Base-by-base conservation (phyloP, 2,797 vertebrate genomes). In the Melanotaenia trifasciata region DNA sequence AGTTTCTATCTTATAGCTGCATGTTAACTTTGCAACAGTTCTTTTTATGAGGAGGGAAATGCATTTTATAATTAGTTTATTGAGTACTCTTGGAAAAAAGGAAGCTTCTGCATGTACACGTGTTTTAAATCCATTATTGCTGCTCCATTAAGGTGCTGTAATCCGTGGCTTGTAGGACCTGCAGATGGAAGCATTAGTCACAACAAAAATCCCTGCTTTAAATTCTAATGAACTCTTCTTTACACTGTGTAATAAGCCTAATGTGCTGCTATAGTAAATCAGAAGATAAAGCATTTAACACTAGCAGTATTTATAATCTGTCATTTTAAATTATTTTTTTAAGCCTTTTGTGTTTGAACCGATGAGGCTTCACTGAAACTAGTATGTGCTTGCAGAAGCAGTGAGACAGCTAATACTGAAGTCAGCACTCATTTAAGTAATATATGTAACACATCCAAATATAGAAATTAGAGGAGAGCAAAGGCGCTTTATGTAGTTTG, bases 191-290 rank as follows among this genome's bases (percentile, higher is more conserved):
- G 59, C 20, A 73, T 72, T 67, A 64, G 38, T 67, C 32, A 58
- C 2, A 32, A 47, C 30, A 53, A n/a, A 51, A 87, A 84, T 84
- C 69, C 33, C 63, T 60, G 62, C 51, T 83, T 38, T 57, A 20
- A 61, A 74, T 63, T 67, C 10, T 56, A 58, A 47, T 54, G 35
- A 72, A 24, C 50, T 51, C 43, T 72, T 73, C 59, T 79, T 67
- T 11, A 70, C 18, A 67, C 22, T 28, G 11, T 67, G 36, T 72
- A 77, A 82, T 69, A 67, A 57, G 66, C 32, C 76, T 72, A 78
- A 47, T 24, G 20, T 28, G 38, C 43, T 22, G 8, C 53, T 74
- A 76, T 12, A 5, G 11, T 51, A 51, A 51, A 64, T 26, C n/a
- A 36, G 38, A 56, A 56, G 53, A 87, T 26, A 26, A 24, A 67